These are phyloP conservation scores for Arvicanthis niloticus DNA, from an alignment of 2,113 vertebrate genomes.

Conservation along the genomic window DNA sequence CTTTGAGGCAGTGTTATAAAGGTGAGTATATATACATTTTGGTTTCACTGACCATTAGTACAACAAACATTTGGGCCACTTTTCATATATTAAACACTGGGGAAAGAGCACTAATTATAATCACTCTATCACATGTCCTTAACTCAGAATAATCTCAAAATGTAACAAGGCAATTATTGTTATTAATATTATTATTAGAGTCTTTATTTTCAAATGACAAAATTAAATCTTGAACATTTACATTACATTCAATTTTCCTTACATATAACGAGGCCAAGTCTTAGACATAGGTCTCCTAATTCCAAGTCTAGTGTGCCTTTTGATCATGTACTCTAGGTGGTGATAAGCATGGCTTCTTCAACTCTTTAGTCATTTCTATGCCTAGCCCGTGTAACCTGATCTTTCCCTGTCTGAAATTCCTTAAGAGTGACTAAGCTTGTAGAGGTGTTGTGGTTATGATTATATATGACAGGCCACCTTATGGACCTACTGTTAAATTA, in stretches of 20 bases:
- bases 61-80: not conserved
- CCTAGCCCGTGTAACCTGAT: not conserved
- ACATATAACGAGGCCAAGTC: not conserved
- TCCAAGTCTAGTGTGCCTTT: not conserved
- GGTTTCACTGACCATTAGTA: not conserved
- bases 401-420: conserved; percentile 5
- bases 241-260: conserved; percentile 4
- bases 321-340: not conserved
- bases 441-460: not conserved
- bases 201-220: conserved; percentile 54
- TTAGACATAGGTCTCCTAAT: not conserved
- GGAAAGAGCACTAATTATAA: not conserved
- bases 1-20: not conserved
- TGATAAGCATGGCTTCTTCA: not conserved
- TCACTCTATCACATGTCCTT: not conserved
- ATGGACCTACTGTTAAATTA: not conserved
- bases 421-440: not conserved
- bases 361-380: not conserved
- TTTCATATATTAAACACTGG: not conserved
- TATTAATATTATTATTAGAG: not conserved
- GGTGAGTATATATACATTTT: not conserved
- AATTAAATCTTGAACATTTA: conserved; percentile 13
- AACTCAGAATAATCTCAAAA: not conserved
- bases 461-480: not conserved
- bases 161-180: conserved; percentile 14